These are phyloP conservation scores for Brachionus angularis DNA, from an alignment of 1,140 invertebrate species.

Conservation along the genomic window DNA sequence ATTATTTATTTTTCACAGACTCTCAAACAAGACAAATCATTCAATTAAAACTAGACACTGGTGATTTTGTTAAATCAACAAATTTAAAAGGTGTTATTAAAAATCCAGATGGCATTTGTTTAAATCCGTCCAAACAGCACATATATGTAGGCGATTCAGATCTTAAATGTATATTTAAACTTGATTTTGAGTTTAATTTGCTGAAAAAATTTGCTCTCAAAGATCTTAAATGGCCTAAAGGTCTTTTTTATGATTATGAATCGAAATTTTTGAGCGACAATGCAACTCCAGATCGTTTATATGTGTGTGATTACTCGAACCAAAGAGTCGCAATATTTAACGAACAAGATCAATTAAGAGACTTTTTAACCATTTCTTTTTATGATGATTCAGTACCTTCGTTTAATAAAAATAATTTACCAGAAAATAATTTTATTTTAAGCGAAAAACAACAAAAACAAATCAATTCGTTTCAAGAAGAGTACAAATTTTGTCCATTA, in stretches of 20 bases:
- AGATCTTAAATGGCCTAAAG: conserved; percentile 43
- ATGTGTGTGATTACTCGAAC: conserved; percentile 34
- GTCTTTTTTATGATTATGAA: conserved; percentile 41
- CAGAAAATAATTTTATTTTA: too few relatives aligned
- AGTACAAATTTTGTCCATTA: conserved; percentile 31
- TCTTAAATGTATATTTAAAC: conserved; percentile 41
- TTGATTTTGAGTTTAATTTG: conserved; percentile 38
- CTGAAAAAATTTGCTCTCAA: conserved; percentile 15
- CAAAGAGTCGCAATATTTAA: conserved; percentile 35
- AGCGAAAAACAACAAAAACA: too few relatives aligned
- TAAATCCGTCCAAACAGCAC: conserved; percentile 34
- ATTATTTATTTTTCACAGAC: conserved; percentile 25
- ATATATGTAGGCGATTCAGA: conserved; percentile 28
- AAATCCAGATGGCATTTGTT: conserved; percentile 37
- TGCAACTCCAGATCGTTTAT: conserved; percentile 1
- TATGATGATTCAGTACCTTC: background rate
- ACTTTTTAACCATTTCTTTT: conserved; percentile 12
- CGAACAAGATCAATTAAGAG: conserved; percentile 39
- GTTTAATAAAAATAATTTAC: too few relatives aligned
- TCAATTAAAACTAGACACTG: conserved; percentile 3
- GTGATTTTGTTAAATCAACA: conserved; percentile 27
- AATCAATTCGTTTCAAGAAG: too few relatives aligned
- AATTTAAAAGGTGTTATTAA: conserved; percentile 35
- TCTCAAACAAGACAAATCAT: conserved; percentile 30
- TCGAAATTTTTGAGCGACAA: background rate